Evolutionary conservation across 1,140 invertebrate genomes (phyloP).

Genomic region (Whitmania pigra): DNA sequence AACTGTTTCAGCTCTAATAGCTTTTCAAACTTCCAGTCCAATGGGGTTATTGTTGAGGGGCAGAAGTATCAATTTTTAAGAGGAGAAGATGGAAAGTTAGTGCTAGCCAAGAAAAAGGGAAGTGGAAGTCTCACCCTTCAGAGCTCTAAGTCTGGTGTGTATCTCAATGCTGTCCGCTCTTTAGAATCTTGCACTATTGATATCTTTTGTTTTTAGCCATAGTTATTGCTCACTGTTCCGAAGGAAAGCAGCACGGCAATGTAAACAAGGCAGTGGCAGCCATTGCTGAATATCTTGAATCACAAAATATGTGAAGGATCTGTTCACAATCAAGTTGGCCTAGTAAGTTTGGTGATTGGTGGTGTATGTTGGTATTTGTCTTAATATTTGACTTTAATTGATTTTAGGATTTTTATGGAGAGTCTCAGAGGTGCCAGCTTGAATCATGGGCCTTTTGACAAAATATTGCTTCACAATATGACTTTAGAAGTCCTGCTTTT

Average conservation of each 20-base stretch:
- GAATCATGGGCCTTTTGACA: too few species aligned
- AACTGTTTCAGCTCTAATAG: conserved; percentile 12
- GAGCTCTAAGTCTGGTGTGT: conserved; percentile 16
- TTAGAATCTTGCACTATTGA: neutral
- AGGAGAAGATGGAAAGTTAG: conserved; percentile 21
- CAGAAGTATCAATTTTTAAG: conserved; percentile 21
- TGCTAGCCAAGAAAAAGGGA: conserved; percentile 21
- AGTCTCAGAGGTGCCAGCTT: too few species aligned
- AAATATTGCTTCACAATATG: too few species aligned
- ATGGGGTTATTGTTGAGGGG: conserved; percentile 13
- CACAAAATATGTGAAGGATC: conserved; percentile 13
- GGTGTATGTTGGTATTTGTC: too few species aligned
- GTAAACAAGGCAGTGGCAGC: conserved; percentile 20
- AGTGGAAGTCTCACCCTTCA: conserved; percentile 16
- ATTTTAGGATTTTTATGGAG: too few species aligned
- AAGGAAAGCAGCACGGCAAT: conserved; percentile 24
- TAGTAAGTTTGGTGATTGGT: too few species aligned
- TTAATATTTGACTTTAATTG: too few species aligned
- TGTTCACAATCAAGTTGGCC: too few species aligned
- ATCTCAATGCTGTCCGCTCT: neutral
- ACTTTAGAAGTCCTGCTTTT: too few species aligned
- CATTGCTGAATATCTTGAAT: conserved; percentile 18
- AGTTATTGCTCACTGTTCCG: conserved; percentile 22
- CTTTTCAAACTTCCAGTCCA: conserved; percentile 11
- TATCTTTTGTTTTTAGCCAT: conserved; percentile 16